Evolutionary conservation across 2,797 vertebrate species (phyloP).

Genomic region (Peromyscus eremicus): DNA sequence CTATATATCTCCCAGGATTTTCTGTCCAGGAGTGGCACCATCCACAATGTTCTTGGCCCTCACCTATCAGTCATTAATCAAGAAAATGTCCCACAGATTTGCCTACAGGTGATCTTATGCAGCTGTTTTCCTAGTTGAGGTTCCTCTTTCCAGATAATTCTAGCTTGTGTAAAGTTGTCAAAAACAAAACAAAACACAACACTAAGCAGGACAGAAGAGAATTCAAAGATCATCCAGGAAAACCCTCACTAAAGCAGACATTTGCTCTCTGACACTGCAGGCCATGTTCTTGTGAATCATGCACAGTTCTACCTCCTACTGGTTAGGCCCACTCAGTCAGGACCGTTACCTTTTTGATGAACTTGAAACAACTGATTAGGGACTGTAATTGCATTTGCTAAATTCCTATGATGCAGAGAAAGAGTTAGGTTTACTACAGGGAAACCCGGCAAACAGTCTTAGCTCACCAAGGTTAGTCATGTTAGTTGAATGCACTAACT

Average conservation of each 20-base stretch:
- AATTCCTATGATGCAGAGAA: background rate
- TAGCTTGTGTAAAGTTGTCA: background rate
- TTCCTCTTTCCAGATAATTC: background rate
- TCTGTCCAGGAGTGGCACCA: background rate
- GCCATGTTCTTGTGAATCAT: background rate
- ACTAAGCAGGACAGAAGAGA: background rate
- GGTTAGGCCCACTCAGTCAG: background rate
- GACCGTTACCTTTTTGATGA: background rate
- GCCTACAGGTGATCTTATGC: background rate
- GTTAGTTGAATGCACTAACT: background rate
- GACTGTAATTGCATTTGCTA: background rate
- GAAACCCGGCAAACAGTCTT: background rate
- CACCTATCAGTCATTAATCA: background rate
- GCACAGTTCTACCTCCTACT: background rate
- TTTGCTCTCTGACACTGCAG: background rate
- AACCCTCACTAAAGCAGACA: background rate
- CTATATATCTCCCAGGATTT: background rate
- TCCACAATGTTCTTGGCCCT: background rate
- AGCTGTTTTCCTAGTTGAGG: background rate
- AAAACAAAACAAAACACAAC: background rate
- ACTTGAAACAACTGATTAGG: background rate
- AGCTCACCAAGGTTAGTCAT: background rate
- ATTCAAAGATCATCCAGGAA: background rate
- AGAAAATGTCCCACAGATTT: background rate
- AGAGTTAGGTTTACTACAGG: background rate